These are phyloP conservation scores for Eupsilia transversa DNA, from an alignment of 2,888 invertebrate genomes.

Conservation along the genomic window DNA sequence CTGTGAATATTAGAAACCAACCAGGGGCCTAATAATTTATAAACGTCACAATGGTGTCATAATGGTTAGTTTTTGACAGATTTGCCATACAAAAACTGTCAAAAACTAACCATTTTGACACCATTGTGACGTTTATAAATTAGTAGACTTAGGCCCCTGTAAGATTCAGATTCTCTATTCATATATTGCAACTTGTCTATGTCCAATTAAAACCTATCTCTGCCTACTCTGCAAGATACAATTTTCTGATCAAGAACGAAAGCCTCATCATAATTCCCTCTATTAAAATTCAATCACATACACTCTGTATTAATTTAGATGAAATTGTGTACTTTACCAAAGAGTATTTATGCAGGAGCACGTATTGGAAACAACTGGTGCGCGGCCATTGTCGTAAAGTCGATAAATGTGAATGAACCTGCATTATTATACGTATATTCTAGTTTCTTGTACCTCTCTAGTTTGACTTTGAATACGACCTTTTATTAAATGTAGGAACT, in stretches of 20 bases:
- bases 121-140: too few relatives aligned
- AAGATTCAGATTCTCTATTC: neutral
- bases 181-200: neutral
- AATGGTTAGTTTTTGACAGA: too few relatives aligned
- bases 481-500: neutral
- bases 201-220: neutral
- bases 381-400: conserved; percentile 42
- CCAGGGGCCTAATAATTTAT: too few relatives aligned
- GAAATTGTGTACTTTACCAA: conserved; percentile 24
- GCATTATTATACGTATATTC: conserved; percentile 26
- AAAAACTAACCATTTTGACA: too few relatives aligned
- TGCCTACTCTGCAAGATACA: neutral
- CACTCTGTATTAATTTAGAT: conserved; percentile 29
- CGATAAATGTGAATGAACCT: conserved; percentile 52
- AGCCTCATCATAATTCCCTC: neutral
- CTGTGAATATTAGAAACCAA: neutral
- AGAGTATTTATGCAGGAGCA: conserved; percentile 49
- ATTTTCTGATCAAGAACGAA: conserved; percentile 14
- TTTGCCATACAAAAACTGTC: too few relatives aligned
- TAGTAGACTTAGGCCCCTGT: too few relatives aligned
- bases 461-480: conserved; percentile 15
- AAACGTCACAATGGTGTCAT: too few relatives aligned
- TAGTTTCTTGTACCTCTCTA: conserved; percentile 13
- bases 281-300: conserved; percentile 34
- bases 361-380: conserved; percentile 46